Percentiles rank a stretch among this genome's conserved stretches.
phyloP scores from a whole-genome alignment of 2,113 vertebrate species.

The Megaleporinus macrocephalus region DNA sequence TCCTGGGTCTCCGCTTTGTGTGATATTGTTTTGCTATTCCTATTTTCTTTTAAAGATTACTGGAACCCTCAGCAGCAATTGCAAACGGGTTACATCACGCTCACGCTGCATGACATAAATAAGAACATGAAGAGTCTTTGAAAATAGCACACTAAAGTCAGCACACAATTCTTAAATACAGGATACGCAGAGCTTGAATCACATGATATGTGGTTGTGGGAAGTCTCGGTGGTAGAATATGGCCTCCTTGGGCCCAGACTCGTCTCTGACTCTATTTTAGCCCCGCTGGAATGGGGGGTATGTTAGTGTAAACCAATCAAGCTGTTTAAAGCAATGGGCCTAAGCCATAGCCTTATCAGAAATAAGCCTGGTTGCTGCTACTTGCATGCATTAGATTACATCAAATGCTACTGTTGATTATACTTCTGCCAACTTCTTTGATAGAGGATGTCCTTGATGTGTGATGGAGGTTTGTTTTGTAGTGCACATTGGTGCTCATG shows the following conservation, averaged over 20 bases:
- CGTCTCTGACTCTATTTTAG: constrained; percentile 65
- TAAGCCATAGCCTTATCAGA: constrained; percentile 54
- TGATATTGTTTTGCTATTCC: constrained; percentile 2
- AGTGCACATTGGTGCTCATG: not conserved
- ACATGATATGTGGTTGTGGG: constrained; percentile 3
- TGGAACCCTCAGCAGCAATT: not conserved
- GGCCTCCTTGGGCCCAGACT: constrained; percentile 29
- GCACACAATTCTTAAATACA: constrained; percentile 28
- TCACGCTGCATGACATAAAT: constrained; percentile 11
- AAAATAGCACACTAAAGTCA: not conserved
- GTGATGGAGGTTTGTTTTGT: not conserved
- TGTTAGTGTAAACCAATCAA: constrained; percentile 63
- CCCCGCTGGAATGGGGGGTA: constrained; percentile 51
- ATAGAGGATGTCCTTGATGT: constrained; percentile 3
- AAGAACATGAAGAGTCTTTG: constrained; percentile 5
- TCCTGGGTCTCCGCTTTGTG: not conserved
- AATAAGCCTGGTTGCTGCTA: constrained; percentile 50
- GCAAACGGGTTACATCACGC: not conserved
- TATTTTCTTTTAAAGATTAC: constrained; percentile 11
- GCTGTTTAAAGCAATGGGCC: constrained; percentile 52
- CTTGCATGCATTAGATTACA: constrained; percentile 34
- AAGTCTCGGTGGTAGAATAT: constrained; percentile 7
- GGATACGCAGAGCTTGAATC: constrained; percentile 24
- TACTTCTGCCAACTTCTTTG: not conserved
- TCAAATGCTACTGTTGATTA: constrained; percentile 15